Evolutionary conservation across 2,797 vertebrate genomes (phyloP).

Genomic region (Galago senegalensis): DNA sequence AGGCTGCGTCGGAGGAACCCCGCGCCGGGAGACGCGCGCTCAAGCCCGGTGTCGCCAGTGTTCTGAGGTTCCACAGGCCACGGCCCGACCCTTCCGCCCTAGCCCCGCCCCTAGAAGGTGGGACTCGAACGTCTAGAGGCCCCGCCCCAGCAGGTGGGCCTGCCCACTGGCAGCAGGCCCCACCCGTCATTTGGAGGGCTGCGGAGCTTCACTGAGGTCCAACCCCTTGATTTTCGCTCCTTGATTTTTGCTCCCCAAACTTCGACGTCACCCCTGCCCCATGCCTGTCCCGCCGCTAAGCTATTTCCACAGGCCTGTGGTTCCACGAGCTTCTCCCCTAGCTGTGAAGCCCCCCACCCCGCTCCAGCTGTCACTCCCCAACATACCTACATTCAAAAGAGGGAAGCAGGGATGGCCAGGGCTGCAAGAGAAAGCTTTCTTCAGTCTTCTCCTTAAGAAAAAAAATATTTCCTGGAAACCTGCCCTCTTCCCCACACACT

Average conservation of each 20-base stretch:
- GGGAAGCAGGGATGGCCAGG: background rate
- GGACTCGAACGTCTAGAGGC: rapidly evolving
- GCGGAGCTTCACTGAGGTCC: background rate
- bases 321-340: background rate
- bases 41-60: background rate
- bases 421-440: background rate
- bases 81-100: background rate
- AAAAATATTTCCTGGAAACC: background rate
- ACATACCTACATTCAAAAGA: background rate
- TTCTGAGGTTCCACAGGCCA: slow-evolving; percentile 70
- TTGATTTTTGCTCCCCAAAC: background rate
- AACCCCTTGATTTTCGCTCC: background rate
- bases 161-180: background rate
- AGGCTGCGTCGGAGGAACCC: slow-evolving; percentile 81
- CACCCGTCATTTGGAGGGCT: too few species aligned
- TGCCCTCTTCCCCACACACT: background rate
- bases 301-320: background rate
- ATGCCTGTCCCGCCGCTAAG: background rate
- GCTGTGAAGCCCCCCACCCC: rapidly evolving
- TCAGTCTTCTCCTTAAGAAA: background rate
- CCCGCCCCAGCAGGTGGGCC: background rate
- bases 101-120: background rate
- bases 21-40: slow-evolving; percentile 71
- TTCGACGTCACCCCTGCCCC: background rate
- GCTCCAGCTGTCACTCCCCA: background rate